Evolutionary conservation across 2,888 invertebrate species (phyloP).

Genomic region (Ceriagrion tenellum): DNA sequence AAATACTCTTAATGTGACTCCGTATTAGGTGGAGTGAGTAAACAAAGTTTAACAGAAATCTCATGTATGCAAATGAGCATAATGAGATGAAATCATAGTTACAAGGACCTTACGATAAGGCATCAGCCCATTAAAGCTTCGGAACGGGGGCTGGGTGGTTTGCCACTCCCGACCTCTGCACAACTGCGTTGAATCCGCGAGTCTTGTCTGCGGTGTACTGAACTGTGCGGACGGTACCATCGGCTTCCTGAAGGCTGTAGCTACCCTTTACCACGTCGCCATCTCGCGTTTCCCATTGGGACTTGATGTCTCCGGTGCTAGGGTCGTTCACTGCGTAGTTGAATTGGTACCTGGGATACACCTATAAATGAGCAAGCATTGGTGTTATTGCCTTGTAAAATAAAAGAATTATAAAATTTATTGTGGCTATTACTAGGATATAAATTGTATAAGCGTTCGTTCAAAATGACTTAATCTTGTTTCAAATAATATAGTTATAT

Average conservation of each 20-base stretch:
- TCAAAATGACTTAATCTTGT: too few relatives aligned
- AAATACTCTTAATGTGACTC: background rate
- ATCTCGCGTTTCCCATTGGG: slow-evolving; percentile 69
- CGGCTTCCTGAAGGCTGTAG: slow-evolving; percentile 68
- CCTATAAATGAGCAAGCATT: slow-evolving; percentile 52
- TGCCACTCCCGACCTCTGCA: slow-evolving; percentile 55
- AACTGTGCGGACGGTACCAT: slow-evolving; percentile 66
- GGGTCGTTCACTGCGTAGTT: slow-evolving; percentile 71
- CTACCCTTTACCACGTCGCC: slow-evolving; percentile 70
- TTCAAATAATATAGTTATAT: too few relatives aligned
- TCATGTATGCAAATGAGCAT: too few relatives aligned
- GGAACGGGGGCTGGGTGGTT: background rate
- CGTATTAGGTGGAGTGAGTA: too few relatives aligned
- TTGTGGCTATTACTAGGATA: too few relatives aligned
- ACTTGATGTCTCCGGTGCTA: slow-evolving; percentile 69
- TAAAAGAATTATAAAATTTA: too few relatives aligned
- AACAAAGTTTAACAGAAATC: background rate
- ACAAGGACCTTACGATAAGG: background rate
- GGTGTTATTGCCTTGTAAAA: too few relatives aligned
- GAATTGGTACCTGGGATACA: slow-evolving; percentile 69
- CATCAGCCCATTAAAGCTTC: background rate
- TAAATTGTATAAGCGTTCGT: too few relatives aligned
- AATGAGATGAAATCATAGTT: too few relatives aligned
- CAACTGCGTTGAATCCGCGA: slow-evolving; percentile 68
- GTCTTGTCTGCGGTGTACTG: slow-evolving; percentile 63